A percentile compares a stretch with the other conserved stretches of the same genome.
Conservation (phyloP, 1,140 invertebrate species). For the Hydropsyche tenuis region DNA sequence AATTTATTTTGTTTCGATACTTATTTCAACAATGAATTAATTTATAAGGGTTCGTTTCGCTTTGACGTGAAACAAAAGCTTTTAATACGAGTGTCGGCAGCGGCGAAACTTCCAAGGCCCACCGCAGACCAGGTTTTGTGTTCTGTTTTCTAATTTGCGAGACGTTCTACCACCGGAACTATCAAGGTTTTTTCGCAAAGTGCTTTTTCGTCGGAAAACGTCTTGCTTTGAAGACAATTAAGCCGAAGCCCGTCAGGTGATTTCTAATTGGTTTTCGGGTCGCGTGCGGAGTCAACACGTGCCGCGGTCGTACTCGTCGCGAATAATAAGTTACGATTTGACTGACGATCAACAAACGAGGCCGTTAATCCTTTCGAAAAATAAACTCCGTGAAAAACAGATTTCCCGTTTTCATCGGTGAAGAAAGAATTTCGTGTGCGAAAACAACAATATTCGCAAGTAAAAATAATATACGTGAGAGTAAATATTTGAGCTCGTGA, state of each 20-base stretch:
- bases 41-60: too few species aligned
- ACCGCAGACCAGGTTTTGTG: too few species aligned
- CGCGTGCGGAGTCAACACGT: slow-evolving; percentile 6
- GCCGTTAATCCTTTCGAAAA: slow-evolving; percentile 8
- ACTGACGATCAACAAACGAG: slow-evolving; percentile 12
- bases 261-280: background rate
- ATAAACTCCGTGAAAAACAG: background rate
- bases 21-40: background rate
- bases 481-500: background rate
- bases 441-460: too few species aligned
- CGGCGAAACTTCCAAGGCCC: too few species aligned
- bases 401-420: too few species aligned
- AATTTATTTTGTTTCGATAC: background rate
- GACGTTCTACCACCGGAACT: background rate
- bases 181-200: background rate
- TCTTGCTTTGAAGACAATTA: slow-evolving; percentile 25
- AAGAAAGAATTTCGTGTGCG: too few species aligned
- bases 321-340: slow-evolving; percentile 14
- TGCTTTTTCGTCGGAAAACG: background rate
- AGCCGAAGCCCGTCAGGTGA: slow-evolving; percentile 24
- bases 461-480: too few species aligned
- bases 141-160: background rate
- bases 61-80: too few species aligned
- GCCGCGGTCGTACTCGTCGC: background rate
- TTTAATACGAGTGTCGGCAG: too few species aligned